These are phyloP conservation scores for Deroplatys truncata DNA, from an alignment of 2,888 invertebrate species.

Conservation along the genomic window DNA sequence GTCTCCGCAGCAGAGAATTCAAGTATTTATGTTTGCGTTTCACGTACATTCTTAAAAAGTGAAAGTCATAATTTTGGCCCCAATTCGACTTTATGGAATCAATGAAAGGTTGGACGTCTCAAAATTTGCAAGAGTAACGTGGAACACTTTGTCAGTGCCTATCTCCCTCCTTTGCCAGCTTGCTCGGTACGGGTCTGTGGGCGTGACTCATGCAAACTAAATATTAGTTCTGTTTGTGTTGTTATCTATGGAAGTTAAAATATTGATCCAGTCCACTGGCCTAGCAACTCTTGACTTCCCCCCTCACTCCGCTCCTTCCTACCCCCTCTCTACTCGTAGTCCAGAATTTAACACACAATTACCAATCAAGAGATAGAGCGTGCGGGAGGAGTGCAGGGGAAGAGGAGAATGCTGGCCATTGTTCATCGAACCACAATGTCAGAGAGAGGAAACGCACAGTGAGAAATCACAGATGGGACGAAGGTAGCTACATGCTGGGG, in stretches of 20 bases:
- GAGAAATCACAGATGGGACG: constrained; percentile 15
- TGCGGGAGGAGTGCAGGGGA: not conserved
- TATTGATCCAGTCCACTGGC: constrained; percentile 31
- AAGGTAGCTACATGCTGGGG: not conserved
- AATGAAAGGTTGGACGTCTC: not conserved
- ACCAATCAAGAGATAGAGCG: constrained; percentile 30
- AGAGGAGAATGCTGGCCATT: constrained; percentile 19
- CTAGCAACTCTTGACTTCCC: constrained; percentile 28
- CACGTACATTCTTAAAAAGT: no score
- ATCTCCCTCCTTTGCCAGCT: not conserved
- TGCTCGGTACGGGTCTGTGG: constrained; percentile 16
- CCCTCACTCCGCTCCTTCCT: constrained; percentile 8
- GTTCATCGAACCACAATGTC: constrained; percentile 19
- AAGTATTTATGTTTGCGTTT: no score
- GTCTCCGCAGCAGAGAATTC: no score
- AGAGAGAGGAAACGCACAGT: constrained; percentile 1
- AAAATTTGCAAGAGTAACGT: not conserved
- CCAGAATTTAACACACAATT: constrained; percentile 31
- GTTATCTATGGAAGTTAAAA: constrained; percentile 33
- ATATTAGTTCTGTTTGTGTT: constrained; percentile 34
- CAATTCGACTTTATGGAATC: not conserved
- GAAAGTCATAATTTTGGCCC: no score
- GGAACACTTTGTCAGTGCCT: constrained; percentile 8
- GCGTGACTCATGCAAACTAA: constrained; percentile 32
- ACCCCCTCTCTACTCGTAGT: constrained; percentile 3